phyloP scores from a whole-genome alignment of 2,797 vertebrate genomes.

The Petrocephalus sullivani region DNA sequence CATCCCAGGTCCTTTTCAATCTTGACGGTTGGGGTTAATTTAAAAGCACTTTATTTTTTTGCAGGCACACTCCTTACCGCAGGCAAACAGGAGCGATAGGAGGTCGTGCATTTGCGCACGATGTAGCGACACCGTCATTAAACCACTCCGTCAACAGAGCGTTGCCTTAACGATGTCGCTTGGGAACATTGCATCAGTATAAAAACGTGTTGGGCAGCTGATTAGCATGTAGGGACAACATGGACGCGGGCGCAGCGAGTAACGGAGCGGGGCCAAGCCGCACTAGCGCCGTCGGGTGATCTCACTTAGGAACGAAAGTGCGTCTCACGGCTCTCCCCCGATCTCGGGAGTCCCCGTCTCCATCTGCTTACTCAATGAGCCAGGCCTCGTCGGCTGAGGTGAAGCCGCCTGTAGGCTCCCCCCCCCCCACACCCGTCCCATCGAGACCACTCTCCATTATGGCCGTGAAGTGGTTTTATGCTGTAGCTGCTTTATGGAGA shows the following conservation, averaged over 20 bases:
- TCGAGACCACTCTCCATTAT: conserved; percentile 42
- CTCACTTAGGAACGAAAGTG: background rate
- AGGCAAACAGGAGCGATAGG: background rate
- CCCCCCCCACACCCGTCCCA: conserved; percentile 8
- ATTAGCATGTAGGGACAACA: background rate
- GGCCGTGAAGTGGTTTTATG: conserved; percentile 44
- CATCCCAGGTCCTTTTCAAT: background rate
- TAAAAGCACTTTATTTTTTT: background rate
- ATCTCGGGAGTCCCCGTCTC: background rate
- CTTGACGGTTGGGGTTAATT: background rate
- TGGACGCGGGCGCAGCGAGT: background rate
- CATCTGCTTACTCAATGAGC: conserved; percentile 25
- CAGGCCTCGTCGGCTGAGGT: background rate
- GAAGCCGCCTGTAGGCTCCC: conserved; percentile 27
- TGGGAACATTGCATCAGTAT: background rate
- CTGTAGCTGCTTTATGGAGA: conserved; percentile 37
- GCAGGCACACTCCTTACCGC: background rate
- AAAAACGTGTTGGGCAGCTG: background rate
- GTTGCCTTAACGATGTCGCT: background rate
- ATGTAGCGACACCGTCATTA: background rate
- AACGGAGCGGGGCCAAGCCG: background rate
- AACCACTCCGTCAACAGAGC: background rate
- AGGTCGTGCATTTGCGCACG: background rate
- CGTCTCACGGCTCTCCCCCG: background rate
- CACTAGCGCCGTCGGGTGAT: no score